A percentile compares a stretch with the other conserved stretches of the same genome.
These are phyloP conservation scores for Polyommatus icarus DNA, from an alignment of 2,888 invertebrate species.

Conservation along the genomic window DNA sequence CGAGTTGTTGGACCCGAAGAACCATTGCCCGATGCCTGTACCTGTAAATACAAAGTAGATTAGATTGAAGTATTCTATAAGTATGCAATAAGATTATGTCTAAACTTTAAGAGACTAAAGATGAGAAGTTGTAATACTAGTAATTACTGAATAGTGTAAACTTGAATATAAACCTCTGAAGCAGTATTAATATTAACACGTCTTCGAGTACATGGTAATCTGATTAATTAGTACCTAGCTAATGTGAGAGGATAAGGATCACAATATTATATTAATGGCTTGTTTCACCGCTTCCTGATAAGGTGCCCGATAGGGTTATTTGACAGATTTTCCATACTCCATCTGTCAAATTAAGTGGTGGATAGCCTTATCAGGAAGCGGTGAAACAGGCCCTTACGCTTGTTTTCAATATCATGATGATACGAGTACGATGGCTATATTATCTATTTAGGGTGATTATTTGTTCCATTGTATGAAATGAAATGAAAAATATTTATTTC, in stretches of 20 bases:
- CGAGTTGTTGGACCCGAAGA: constrained; percentile 86
- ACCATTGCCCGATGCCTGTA: constrained; percentile 86
- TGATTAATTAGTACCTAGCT: constrained; percentile 1
- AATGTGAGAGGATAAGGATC: background rate
- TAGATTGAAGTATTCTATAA: background rate
- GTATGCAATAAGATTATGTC: background rate
- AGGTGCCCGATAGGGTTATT: no score
- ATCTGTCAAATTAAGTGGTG: no score
- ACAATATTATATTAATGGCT: background rate
- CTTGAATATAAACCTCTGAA: background rate
- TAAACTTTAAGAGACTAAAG: background rate
- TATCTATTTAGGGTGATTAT: no score
- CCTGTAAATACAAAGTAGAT: constrained; percentile 43
- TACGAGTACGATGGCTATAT: background rate
- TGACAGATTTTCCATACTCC: no score
- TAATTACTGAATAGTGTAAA: background rate
- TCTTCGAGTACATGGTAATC: background rate
- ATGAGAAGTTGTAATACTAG: background rate
- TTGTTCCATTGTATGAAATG: no score
- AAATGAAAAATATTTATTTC: no score
- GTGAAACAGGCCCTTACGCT: no score
- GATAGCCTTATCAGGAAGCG: no score
- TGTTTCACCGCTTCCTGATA: no score
- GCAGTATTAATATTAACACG: constrained; percentile 10
- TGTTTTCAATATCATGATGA: background rate